phyloP scores from a whole-genome alignment of 2,797 vertebrate genomes.

The Loris lydekkerianus region DNA sequence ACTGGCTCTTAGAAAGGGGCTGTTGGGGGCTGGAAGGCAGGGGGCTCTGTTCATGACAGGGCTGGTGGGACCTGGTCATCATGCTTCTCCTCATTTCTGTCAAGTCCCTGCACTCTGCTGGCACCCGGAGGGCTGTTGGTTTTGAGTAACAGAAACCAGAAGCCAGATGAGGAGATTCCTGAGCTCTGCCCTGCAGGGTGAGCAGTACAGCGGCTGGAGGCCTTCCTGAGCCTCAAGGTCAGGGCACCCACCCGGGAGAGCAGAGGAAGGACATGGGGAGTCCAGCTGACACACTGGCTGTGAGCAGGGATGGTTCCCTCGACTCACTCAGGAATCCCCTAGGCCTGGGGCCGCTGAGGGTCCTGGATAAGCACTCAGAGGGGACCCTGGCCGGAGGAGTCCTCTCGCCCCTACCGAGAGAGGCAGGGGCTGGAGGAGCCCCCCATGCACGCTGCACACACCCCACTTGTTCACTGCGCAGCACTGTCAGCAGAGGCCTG shows the following conservation, averaged over 20 bases:
- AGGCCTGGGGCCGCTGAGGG: too few species aligned
- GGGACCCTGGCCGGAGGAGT: not conserved
- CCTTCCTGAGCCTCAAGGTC: not conserved
- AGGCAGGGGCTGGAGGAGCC: not conserved
- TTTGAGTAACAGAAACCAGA: not conserved
- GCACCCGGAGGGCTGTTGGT: not conserved
- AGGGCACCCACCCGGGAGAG: not conserved
- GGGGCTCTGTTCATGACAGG: not conserved
- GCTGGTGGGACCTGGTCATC: not conserved
- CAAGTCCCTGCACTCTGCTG: not conserved
- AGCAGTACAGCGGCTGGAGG: not conserved
- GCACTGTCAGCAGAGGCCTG: not conserved
- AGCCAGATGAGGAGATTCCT: not conserved
- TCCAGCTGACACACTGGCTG: not conserved
- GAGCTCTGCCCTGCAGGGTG: not conserved
- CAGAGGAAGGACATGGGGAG: not conserved
- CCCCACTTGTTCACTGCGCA: not conserved
- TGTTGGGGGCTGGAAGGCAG: constrained; percentile 23
- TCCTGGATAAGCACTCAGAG: not conserved
- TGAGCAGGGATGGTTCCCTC: not conserved
- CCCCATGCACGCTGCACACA: not conserved
- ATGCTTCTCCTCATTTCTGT: not conserved
- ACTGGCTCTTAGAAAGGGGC: constrained; percentile 57
- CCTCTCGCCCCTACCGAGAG: not conserved
- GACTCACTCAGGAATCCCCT: not conserved